Percentiles rank a stretch among this genome's conserved stretches.
Evolutionary conservation across 2,888 invertebrate genomes (phyloP).

Genomic region (Cosmorhoe ocellata): DNA sequence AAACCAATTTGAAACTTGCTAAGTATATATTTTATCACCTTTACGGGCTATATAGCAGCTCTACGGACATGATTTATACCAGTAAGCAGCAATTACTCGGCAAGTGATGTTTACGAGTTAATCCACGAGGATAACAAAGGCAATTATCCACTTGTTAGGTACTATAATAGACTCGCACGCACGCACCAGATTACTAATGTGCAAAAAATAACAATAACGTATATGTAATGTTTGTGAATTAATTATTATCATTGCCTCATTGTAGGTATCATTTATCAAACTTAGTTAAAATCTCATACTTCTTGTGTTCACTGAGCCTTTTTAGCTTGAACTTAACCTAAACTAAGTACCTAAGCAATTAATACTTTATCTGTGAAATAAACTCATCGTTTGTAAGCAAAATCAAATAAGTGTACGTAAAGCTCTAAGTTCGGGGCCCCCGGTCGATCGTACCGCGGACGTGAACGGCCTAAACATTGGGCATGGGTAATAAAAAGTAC

Average conservation of each 20-base stretch:
- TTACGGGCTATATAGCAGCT: slow-evolving; percentile 15
- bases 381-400: slow-evolving; percentile 3
- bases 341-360: too few relatives aligned
- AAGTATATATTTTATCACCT: slow-evolving; percentile 5
- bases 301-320: too few relatives aligned
- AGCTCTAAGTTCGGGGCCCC: slow-evolving; percentile 23
- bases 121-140: slow-evolving; percentile 53
- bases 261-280: slow-evolving; percentile 2
- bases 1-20: slow-evolving; percentile 1
- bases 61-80: slow-evolving; percentile 28
- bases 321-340: too few relatives aligned
- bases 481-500: slow-evolving; percentile 40
- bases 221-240: slow-evolving; percentile 1
- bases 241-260: slow-evolving; percentile 11
- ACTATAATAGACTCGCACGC: slow-evolving; percentile 19
- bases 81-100: slow-evolving; percentile 32
- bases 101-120: slow-evolving; percentile 35
- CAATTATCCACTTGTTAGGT: slow-evolving; percentile 47
- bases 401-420: slow-evolving; percentile 11
- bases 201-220: slow-evolving; percentile 16
- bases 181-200: slow-evolving; percentile 13
- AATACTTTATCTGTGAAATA: background rate
- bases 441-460: slow-evolving; percentile 19
- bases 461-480: slow-evolving; percentile 36
- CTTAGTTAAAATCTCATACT: too few relatives aligned